Evolutionary conservation across 1,140 invertebrate species (phyloP).

Genomic region (Akabosia matsudoensis): DNA sequence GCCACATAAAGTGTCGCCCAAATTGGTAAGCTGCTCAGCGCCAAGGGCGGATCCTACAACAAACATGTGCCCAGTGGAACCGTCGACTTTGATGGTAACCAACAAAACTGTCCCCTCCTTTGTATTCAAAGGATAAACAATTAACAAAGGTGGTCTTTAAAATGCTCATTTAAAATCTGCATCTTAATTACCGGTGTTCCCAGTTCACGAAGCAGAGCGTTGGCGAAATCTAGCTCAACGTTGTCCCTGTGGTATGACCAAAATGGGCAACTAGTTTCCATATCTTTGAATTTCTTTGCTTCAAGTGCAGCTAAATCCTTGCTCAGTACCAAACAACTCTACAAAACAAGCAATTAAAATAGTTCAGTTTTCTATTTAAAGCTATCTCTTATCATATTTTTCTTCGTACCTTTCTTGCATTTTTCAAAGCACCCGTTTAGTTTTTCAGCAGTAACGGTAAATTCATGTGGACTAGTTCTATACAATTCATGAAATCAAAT

Average conservation of each 20-base stretch:
- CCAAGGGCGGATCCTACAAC: constrained; percentile 26
- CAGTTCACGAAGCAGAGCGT: constrained; percentile 37
- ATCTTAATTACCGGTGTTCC: constrained; percentile 30
- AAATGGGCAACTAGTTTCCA: not conserved
- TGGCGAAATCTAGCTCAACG: constrained; percentile 42
- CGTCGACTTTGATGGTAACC: constrained; percentile 38
- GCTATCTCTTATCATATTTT: too few relatives aligned
- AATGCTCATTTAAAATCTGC: not conserved
- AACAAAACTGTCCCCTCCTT: constrained; percentile 27
- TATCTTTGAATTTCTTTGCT: constrained; percentile 31
- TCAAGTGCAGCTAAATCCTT: constrained; percentile 40
- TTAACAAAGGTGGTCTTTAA: too few relatives aligned
- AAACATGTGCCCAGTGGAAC: constrained; percentile 33
- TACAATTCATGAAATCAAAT: too few relatives aligned
- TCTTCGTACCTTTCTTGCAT: not conserved
- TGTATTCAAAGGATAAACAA: not conserved
- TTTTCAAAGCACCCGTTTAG: constrained; percentile 20
- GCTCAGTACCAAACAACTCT: constrained; percentile 33
- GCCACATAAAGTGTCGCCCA: constrained; percentile 32
- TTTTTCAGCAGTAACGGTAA: constrained; percentile 1
- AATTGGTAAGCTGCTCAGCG: not conserved
- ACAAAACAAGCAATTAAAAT: constrained; percentile 17
- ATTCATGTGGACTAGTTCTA: not conserved
- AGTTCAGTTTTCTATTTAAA: too few relatives aligned
- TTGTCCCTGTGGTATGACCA: constrained; percentile 31